Percentiles rank a stretch among this genome's conserved stretches.
Evolutionary conservation across 2,888 invertebrate genomes (phyloP).

Genomic region (Ophioninae sp.): DNA sequence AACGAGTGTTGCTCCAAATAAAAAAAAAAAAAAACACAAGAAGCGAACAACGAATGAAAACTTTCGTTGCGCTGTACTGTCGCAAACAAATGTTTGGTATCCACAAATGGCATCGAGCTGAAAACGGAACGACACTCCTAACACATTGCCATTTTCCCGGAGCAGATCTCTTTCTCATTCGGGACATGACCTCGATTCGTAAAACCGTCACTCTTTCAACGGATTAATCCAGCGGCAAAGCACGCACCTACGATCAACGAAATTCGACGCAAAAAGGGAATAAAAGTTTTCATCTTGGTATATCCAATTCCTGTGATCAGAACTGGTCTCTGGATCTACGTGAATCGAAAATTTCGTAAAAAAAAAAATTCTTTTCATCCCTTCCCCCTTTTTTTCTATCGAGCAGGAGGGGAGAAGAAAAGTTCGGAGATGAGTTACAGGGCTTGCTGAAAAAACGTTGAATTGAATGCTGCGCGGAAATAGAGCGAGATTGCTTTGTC

Average conservation of each 20-base stretch:
- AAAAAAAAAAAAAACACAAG: background rate
- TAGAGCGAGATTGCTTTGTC: constrained; percentile 44
- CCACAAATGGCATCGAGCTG: background rate
- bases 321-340: constrained; percentile 9
- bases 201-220: constrained; percentile 17
- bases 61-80: background rate
- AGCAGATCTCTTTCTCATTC: background rate
- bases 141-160: constrained; percentile 8
- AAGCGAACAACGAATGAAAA: background rate
- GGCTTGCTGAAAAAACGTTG: constrained; percentile 30
- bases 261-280: constrained; percentile 30
- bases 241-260: background rate
- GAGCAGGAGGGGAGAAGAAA: background rate
- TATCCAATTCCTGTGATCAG: constrained; percentile 50
- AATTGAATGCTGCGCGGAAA: constrained; percentile 44
- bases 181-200: constrained; percentile 26
- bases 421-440: constrained; percentile 26
- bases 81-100: background rate
- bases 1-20: background rate
- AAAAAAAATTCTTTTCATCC: background rate
- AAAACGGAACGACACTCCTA: background rate
- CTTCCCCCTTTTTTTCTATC: background rate
- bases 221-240: background rate
- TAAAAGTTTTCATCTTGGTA: constrained; percentile 5
- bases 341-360: constrained; percentile 33